Evolutionary conservation across 2,888 invertebrate genomes (phyloP).

Genomic region (Pelosia muscerda): DNA sequence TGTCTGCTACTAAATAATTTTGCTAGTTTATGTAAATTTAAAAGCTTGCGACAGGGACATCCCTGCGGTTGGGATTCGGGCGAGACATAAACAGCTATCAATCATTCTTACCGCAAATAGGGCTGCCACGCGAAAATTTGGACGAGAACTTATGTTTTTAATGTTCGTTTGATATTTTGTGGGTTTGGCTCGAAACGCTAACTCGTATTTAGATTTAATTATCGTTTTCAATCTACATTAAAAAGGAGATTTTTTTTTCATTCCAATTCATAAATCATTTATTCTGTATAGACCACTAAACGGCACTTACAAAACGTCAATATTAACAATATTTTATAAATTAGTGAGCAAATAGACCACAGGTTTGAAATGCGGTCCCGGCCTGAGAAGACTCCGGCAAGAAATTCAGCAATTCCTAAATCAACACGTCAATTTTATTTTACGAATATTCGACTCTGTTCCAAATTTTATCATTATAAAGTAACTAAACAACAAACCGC

Average conservation of each 20-base stretch:
- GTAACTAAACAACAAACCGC: too few species aligned
- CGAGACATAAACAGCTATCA: conserved; percentile 48
- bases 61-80: conserved; percentile 46
- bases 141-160: conserved; percentile 22
- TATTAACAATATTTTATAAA: too few species aligned
- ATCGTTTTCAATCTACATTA: background rate
- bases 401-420: background rate
- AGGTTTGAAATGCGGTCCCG: too few species aligned
- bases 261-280: too few species aligned
- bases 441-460: too few species aligned
- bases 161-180: conserved; percentile 26
- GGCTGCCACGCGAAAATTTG: conserved; percentile 39
- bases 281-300: too few species aligned
- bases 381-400: too few species aligned
- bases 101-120: conserved; percentile 42
- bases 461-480: too few species aligned
- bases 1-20: conserved; percentile 43
- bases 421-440: too few species aligned
- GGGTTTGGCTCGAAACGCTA: conserved; percentile 18
- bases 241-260: background rate
- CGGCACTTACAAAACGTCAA: too few species aligned
- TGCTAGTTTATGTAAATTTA: conserved; percentile 47
- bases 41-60: conserved; percentile 41
- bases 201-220: background rate
- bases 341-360: too few species aligned